These are phyloP conservation scores for Sylvicola cinctus DNA, from an alignment of 2,888 invertebrate species.

Conservation along the genomic window DNA sequence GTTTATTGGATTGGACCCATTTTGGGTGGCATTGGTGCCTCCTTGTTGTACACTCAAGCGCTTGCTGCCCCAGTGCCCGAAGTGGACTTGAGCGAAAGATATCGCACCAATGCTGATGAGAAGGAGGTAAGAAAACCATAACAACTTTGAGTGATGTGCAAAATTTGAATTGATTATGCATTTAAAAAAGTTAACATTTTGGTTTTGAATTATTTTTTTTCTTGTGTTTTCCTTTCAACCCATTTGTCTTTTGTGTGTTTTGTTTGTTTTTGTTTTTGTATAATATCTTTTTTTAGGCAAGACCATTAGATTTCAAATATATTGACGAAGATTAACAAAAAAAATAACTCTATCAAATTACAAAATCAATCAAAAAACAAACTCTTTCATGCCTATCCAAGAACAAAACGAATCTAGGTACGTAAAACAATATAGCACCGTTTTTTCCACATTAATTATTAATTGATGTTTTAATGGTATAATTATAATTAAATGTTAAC, in stretches of 20 bases:
- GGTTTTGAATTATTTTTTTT: background rate
- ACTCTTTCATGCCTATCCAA: no score
- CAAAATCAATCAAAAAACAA: no score
- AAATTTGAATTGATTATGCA: no score
- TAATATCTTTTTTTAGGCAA: constrained; percentile 4
- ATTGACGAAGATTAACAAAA: constrained; percentile 6
- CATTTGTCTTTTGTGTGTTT: background rate
- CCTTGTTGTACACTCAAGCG: constrained; percentile 50
- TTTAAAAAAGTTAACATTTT: no score
- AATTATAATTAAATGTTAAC: no score
- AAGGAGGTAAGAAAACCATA: constrained; percentile 42
- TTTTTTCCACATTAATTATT: no score
- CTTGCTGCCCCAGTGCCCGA: constrained; percentile 28
- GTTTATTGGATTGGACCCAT: constrained; percentile 80
- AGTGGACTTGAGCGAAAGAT: constrained; percentile 18
- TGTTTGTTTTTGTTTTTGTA: background rate
- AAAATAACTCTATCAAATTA: no score
- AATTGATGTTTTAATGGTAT: no score
- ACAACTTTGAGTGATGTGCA: constrained; percentile 2
- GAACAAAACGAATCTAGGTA: no score
- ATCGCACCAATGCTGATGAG: constrained; percentile 31
- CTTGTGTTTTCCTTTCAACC: background rate
- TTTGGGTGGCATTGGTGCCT: constrained; percentile 57
- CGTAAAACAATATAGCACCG: no score
- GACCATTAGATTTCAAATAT: constrained; percentile 6